A percentile compares a stretch with the other conserved stretches of the same genome.
Conservation (phyloP, 2,888 invertebrate genomes). For the Noctua janthina region DNA sequence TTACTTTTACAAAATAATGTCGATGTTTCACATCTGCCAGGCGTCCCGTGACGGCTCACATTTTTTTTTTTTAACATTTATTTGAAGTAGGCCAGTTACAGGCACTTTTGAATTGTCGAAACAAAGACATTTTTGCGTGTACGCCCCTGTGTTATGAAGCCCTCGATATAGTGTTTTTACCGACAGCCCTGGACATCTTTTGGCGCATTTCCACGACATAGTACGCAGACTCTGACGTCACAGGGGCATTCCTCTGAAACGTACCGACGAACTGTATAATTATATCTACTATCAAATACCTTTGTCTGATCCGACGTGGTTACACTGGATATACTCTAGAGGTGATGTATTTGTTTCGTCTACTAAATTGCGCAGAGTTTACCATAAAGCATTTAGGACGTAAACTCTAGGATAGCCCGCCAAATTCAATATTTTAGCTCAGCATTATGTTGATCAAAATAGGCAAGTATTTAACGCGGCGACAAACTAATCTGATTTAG, state of each 20-base stretch:
- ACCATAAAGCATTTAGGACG: neutral
- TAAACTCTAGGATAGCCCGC: neutral
- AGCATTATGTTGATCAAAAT: neutral
- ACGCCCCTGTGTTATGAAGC: no score
- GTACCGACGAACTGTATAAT: slow-evolving; percentile 53
- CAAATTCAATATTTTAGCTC: neutral
- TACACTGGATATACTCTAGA: slow-evolving; percentile 11
- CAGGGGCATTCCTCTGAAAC: slow-evolving; percentile 67
- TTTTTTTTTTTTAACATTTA: no score
- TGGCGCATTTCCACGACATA: slow-evolving; percentile 72
- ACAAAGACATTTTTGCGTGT: no score
- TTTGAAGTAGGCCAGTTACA: no score
- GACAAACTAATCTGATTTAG: no score
- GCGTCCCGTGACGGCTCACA: no score
- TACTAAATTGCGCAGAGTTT: neutral
- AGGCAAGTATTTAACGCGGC: no score
- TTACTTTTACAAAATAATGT: no score
- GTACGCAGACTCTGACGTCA: slow-evolving; percentile 80
- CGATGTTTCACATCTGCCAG: no score
- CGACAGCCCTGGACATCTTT: slow-evolving; percentile 54
- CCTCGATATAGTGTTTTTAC: no score
- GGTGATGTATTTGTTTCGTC: neutral
- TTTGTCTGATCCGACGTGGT: slow-evolving; percentile 18
- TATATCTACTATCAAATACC: slow-evolving; percentile 58
- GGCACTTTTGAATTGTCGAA: no score